Base-by-base conservation (phyloP, 1,140 invertebrate species). In the Polyergus mexicanus region DNA sequence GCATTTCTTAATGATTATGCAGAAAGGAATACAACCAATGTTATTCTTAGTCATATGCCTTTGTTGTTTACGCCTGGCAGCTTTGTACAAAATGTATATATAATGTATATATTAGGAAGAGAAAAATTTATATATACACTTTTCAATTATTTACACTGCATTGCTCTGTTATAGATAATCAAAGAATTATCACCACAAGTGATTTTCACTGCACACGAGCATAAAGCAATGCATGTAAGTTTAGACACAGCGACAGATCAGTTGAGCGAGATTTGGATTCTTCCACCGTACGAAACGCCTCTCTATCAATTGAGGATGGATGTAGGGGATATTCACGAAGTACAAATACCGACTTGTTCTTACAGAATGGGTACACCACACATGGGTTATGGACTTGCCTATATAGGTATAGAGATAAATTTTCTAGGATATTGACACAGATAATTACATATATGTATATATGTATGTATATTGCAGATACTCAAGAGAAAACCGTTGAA, bases 261-360 rank as follows among this genome's bases (percentile, higher is more conserved):
- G 75, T 90, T 95, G 47, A 94, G 94, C 84, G 93, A 95, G 60
- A 94, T 96, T 71, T 92, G 92, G 91, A 90, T 94, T 68, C 87
- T 96, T 41, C 94, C 94, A 22, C 93, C 94, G 11, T 93, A 96
- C 75, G 94, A 96, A 92, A 95, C 93, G 63, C 92, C 94, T 66
- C 87, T 96, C 8, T 95, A 95, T 91, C 92, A 95, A 86, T 94
- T 95, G 65, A 92, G 94, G 69, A 92, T 96, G 68, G 94, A 95
- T 63, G 91, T 94, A 84, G 94, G 94, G n/a, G 95, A 95, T 86
- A 94, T 97, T 87, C 96, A 98, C 92, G 98, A 99, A 95, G 96
- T 99, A 58, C 96, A 97, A 94, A 97, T 99, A 77, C 98, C 98
- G 3, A 99, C 98, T 0, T 99, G 98, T 94, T 99, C 98, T 6